These are phyloP conservation scores for Hirtodrosophila histrioides DNA, from an alignment of 2,888 invertebrate species.

Conservation along the genomic window DNA sequence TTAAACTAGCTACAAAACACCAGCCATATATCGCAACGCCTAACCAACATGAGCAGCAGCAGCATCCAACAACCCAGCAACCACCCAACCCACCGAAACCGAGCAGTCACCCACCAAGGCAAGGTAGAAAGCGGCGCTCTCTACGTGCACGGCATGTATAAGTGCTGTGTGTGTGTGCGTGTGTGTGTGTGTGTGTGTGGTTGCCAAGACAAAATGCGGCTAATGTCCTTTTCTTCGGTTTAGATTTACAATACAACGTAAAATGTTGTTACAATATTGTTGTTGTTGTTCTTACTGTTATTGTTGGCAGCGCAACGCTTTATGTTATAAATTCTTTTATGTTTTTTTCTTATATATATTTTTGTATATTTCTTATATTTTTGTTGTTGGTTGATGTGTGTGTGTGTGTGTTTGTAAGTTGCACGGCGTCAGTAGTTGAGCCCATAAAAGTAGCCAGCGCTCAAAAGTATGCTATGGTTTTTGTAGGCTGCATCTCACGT, in stretches of 20 bases:
- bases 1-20: conserved; percentile 80
- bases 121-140: conserved; percentile 55
- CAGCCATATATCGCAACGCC: conserved; percentile 62
- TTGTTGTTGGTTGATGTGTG: not conserved
- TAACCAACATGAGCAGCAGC: conserved; percentile 18
- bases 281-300: conserved; percentile 22
- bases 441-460: conserved; percentile 33
- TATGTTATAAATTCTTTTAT: conserved; percentile 27
- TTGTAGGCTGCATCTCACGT: not conserved
- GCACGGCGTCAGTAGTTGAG: conserved; percentile 41
- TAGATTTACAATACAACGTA: conserved; percentile 72
- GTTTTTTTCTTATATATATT: conserved; percentile 1
- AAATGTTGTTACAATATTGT: conserved; percentile 52
- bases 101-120: conserved; percentile 24
- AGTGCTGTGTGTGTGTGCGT: conserved; percentile 19
- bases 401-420: conserved; percentile 10
- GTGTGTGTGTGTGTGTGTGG: conserved; percentile 42
- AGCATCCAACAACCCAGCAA: too few relatives aligned
- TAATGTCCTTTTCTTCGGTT: conserved; percentile 68
- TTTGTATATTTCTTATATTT: not conserved
- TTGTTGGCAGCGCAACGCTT: conserved; percentile 33
- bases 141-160: conserved; percentile 72
- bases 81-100: not conserved
- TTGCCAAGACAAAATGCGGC: conserved; percentile 77
- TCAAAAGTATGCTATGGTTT: conserved; percentile 54